Evolutionary conservation across 2,888 invertebrate genomes (phyloP).

Genomic region (Xanthorhoe spadicearia): DNA sequence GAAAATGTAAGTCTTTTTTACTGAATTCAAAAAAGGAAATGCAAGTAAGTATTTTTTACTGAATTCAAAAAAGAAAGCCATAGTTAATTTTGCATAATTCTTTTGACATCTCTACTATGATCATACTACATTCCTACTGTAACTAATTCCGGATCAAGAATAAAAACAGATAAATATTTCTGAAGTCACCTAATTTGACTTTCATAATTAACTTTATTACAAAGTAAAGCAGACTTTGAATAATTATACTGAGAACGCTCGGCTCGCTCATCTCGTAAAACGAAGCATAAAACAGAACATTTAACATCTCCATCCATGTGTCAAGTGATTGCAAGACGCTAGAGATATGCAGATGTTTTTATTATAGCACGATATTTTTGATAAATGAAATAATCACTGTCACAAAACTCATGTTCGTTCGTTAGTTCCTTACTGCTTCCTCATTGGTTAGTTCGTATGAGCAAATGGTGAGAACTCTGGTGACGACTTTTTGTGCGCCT

Average conservation of each 20-base stretch:
- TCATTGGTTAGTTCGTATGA: no score
- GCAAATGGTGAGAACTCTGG: no score
- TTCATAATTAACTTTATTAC: constrained; percentile 27
- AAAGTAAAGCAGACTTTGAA: constrained; percentile 28
- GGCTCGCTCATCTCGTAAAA: constrained; percentile 51
- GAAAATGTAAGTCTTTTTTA: neutral
- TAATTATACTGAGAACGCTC: constrained; percentile 33
- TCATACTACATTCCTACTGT: neutral
- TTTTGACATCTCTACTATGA: neutral
- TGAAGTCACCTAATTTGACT: constrained; percentile 8
- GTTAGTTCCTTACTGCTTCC: no score
- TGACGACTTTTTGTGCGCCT: no score
- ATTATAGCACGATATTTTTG: constrained; percentile 35
- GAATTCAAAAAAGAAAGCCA: no score
- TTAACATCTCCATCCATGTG: constrained; percentile 64
- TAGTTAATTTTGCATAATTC: no score
- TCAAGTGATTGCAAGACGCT: constrained; percentile 64
- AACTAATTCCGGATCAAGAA: neutral
- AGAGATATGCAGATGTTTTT: constrained; percentile 76
- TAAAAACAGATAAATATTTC: neutral
- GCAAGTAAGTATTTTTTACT: no score
- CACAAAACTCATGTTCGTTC: no score
- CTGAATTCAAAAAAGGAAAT: no score
- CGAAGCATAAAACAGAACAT: constrained; percentile 54
- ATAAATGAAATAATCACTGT: no score